A percentile compares a stretch with the other conserved stretches of the same genome.
Evolutionary conservation across 2,888 invertebrate genomes (phyloP).

Genomic region (Andrena bucephala): DNA sequence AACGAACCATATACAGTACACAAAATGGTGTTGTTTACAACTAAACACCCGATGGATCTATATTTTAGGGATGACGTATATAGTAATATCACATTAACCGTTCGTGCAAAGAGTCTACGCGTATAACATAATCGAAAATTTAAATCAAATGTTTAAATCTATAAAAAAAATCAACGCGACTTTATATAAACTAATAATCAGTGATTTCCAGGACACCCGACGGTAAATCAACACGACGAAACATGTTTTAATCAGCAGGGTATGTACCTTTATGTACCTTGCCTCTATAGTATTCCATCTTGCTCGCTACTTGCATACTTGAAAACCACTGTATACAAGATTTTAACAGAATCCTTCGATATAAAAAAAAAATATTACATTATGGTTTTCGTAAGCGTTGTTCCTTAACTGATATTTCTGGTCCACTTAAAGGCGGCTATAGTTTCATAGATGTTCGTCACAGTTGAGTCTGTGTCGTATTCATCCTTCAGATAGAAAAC

Average conservation of each 20-base stretch:
- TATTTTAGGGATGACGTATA: conserved; percentile 38
- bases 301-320: conserved; percentile 14
- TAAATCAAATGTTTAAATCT: no score
- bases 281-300: conserved; percentile 1
- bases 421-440: conserved; percentile 81
- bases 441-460: conserved; percentile 77
- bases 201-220: no score
- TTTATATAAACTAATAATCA: no score
- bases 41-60: conserved; percentile 40
- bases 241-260: no score
- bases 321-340: conserved; percentile 60
- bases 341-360: conserved; percentile 32
- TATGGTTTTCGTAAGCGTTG: neutral
- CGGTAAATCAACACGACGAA: no score
- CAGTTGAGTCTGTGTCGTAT: conserved; percentile 78
- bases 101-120: conserved; percentile 40
- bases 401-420: conserved; percentile 75
- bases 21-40: conserved; percentile 50
- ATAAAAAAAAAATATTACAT: conserved; percentile 58
- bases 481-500: conserved; percentile 80
- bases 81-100: conserved; percentile 60
- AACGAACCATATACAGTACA: conserved; percentile 20
- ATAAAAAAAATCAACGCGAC: no score
- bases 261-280: neutral
- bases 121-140: neutral